A percentile compares a stretch with the other conserved stretches of the same genome.
These are phyloP conservation scores for Hemiscyllium ocellatum DNA, from an alignment of 2,113 vertebrate genomes.

Conservation along the genomic window DNA sequence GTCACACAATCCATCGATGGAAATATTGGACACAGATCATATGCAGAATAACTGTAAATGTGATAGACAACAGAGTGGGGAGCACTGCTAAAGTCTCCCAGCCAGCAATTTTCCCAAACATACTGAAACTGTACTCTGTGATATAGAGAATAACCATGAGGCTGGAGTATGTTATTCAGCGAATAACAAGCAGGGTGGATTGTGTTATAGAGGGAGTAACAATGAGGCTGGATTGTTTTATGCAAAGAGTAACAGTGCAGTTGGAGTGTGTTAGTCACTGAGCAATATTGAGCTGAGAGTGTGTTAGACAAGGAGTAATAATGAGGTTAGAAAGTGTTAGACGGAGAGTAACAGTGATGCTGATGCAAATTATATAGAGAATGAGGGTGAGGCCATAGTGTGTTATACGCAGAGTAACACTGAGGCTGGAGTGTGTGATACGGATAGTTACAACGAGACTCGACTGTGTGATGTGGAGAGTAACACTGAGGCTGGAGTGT, in stretches of 20 bases:
- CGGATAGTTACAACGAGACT: background rate
- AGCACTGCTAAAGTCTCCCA: background rate
- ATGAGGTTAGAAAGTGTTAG: background rate
- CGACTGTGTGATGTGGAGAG: no score
- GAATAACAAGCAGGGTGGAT: background rate
- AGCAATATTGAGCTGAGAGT: background rate
- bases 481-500: background rate
- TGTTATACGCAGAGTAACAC: background rate
- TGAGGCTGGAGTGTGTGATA: background rate
- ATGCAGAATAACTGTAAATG: background rate
- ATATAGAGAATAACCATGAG: background rate
- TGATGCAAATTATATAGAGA: background rate
- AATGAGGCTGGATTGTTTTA: no score
- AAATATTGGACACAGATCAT: background rate
- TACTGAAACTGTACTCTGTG: no score
- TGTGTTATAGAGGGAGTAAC: background rate
- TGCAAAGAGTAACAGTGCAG: background rate
- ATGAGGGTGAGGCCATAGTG: background rate
- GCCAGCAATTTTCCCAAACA: background rate
- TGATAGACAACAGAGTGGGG: background rate
- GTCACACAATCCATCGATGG: background rate
- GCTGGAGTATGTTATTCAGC: background rate
- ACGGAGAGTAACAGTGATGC: background rate
- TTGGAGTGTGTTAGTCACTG: background rate
- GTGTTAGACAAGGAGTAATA: background rate